Percentiles rank a stretch among this genome's conserved stretches.
These are phyloP conservation scores for Piprites chloris DNA, from an alignment of 2,113 vertebrate species.

Conservation along the genomic window DNA sequence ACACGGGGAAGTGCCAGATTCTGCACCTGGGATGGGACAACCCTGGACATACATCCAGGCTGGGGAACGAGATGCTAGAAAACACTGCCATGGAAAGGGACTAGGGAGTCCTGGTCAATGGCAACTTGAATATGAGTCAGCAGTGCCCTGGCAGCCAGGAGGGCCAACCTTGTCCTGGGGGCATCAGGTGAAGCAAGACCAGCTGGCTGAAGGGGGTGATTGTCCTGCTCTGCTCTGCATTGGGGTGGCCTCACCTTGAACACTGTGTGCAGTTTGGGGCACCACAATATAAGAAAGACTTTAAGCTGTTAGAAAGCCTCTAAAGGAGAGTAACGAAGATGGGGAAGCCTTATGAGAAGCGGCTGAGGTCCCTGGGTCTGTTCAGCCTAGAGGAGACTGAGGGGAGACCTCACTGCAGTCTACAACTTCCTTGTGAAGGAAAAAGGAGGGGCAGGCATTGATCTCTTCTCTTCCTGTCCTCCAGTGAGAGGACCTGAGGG, in stretches of 20 bases:
- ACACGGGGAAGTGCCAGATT: no score
- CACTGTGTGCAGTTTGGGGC: background rate
- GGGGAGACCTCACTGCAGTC: background rate
- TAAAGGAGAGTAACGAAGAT: background rate
- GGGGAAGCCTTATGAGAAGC: background rate
- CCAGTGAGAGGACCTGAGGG: background rate
- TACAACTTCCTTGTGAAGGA: background rate
- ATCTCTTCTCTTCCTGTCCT: background rate
- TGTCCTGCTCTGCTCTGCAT: background rate
- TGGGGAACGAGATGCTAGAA: no score
- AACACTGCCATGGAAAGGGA: no score
- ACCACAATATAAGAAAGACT: background rate
- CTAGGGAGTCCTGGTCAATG: no score
- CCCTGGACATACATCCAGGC: no score
- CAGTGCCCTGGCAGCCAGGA: no score
- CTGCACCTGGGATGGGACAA: no score
- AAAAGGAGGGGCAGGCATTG: background rate
- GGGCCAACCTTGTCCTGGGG: no score
- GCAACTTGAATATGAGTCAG: no score
- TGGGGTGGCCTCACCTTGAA: background rate
- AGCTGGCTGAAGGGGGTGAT: background rate
- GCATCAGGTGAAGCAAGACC: background rate
- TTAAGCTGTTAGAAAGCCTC: background rate
- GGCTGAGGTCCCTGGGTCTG: background rate
- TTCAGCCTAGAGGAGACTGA: background rate